Evolutionary conservation across 2,113 vertebrate species (phyloP).

Genomic region (Hypocryptadius cinnamomeus): DNA sequence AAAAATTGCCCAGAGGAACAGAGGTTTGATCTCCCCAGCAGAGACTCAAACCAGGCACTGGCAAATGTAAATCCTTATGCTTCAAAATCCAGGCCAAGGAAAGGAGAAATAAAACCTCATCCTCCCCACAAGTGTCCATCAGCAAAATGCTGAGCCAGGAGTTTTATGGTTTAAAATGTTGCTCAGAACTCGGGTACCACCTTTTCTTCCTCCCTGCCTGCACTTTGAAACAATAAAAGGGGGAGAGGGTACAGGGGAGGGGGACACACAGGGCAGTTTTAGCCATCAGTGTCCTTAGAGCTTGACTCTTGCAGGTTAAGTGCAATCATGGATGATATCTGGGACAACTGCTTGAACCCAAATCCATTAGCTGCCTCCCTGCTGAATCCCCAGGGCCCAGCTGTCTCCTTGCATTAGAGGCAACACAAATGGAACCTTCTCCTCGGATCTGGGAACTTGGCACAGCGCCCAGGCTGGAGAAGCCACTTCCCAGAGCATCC

Average conservation of each 20-base stretch:
- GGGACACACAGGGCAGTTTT: neutral
- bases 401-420: constrained; percentile 62
- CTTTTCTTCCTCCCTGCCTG: neutral
- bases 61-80: neutral
- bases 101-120: neutral
- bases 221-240: neutral
- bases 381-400: constrained; percentile 13
- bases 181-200: neutral
- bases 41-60: neutral
- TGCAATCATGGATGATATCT: constrained; percentile 28
- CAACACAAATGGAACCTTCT: neutral
- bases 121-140: neutral
- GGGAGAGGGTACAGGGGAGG: no score
- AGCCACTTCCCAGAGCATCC: neutral
- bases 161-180: neutral
- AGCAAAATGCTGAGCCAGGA: neutral
- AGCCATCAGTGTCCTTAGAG: neutral
- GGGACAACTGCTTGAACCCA: constrained; percentile 49
- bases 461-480: neutral
- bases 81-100: neutral
- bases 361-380: constrained; percentile 60
- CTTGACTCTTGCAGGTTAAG: neutral
- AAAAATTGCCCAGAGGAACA: neutral
- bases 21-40: accelerated
- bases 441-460: neutral